These are phyloP conservation scores for Cephus nigrinus DNA, from an alignment of 2,888 invertebrate species.

Conservation along the genomic window DNA sequence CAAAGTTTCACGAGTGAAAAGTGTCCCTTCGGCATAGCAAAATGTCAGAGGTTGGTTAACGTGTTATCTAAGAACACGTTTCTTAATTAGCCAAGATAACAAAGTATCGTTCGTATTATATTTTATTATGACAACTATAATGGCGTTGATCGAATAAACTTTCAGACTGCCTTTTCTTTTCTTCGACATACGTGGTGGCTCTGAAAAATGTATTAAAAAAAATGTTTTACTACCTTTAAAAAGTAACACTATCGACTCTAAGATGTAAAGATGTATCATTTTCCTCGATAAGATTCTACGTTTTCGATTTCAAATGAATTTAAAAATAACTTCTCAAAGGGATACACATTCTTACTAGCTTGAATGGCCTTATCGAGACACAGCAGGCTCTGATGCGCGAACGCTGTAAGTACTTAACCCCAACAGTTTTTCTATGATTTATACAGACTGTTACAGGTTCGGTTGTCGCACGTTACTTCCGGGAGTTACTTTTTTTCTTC, in stretches of 20 bases:
- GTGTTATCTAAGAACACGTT: neutral
- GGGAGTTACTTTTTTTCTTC: constrained; percentile 10
- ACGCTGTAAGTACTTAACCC: constrained; percentile 55
- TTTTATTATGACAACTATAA: neutral
- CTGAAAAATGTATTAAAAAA: neutral
- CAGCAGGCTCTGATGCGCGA: constrained; percentile 57
- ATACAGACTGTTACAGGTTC: constrained; percentile 29
- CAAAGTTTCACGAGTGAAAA: neutral
- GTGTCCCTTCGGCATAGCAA: neutral
- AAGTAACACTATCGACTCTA: neutral
- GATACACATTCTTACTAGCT: neutral
- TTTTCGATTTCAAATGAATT: neutral
- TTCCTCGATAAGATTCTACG: neutral
- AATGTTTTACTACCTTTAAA: neutral
- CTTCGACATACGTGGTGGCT: neutral
- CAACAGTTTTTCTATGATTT: constrained; percentile 44
- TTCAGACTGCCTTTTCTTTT: neutral
- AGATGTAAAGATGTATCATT: neutral
- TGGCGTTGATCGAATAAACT: neutral
- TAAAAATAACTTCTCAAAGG: neutral
- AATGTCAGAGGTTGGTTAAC: neutral
- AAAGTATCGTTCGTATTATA: neutral
- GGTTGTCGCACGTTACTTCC: constrained; percentile 30
- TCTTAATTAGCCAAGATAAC: neutral
- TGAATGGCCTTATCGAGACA: constrained; percentile 33